These are phyloP conservation scores for Albula glossodonta DNA, from an alignment of 2,113 vertebrate genomes.

Conservation along the genomic window DNA sequence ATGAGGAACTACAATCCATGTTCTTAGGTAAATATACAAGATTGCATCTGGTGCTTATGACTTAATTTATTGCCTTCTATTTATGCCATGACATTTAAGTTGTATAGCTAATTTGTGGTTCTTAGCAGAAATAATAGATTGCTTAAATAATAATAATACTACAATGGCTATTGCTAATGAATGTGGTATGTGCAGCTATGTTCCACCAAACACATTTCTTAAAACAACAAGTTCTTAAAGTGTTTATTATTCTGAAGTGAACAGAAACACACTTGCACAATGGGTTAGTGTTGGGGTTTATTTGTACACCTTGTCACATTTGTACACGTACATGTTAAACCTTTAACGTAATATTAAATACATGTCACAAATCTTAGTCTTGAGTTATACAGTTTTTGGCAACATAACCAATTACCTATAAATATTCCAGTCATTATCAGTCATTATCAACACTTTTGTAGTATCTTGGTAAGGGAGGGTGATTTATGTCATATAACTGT, in stretches of 20 bases:
- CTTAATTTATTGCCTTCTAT: neutral
- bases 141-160: no score
- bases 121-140: neutral
- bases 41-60: neutral
- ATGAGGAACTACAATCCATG: conserved; percentile 88
- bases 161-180: no score
- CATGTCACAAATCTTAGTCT: no score
- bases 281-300: neutral
- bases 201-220: neutral
- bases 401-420: no score
- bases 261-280: neutral
- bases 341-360: no score
- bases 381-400: no score
- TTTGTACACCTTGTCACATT: no score
- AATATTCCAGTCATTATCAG: no score
- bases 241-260: neutral
- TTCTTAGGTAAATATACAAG: conserved; percentile 78
- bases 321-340: no score
- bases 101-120: neutral
- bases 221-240: neutral
- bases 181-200: neutral
- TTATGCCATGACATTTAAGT: neutral
- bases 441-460: no score
- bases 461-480: no score
- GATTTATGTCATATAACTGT: no score